Evolutionary conservation across 2,113 vertebrate genomes (phyloP).

Genomic region (Grammomys surdaster): DNA sequence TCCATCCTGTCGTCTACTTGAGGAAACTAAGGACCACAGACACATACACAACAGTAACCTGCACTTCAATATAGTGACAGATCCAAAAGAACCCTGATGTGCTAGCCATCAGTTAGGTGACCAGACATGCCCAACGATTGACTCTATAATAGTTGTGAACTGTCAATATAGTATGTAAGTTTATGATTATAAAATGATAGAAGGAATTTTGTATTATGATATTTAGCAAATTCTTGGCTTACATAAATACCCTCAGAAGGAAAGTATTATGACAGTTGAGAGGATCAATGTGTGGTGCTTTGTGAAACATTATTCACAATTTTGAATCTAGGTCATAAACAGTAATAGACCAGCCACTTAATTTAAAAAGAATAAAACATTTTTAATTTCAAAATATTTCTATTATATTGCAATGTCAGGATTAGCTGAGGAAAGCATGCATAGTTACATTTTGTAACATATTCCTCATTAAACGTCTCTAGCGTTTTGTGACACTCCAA

Average conservation of each 20-base stretch:
- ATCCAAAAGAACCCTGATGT: not conserved
- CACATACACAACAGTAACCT: not conserved
- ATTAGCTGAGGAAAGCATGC: constrained; percentile 12
- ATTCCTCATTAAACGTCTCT: constrained; percentile 32
- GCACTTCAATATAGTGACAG: not conserved
- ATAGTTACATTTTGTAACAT: not conserved
- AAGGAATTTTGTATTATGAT: not conserved
- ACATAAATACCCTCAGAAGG: not conserved
- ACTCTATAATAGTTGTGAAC: not conserved
- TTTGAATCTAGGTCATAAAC: not conserved
- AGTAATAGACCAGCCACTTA: not conserved
- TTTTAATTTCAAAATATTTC: not conserved
- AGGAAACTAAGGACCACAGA: not conserved
- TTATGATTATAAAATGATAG: not conserved
- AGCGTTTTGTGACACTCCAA: constrained; percentile 21
- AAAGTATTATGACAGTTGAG: not conserved
- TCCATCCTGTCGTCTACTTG: not conserved
- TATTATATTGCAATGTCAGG: constrained; percentile 4
- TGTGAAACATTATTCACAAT: not conserved
- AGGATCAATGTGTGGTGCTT: not conserved
- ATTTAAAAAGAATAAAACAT: constrained; percentile 44
- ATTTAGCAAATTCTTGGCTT: not conserved
- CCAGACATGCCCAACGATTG: not conserved
- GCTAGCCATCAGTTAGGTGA: not conserved
- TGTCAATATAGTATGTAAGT: not conserved